phyloP scores from a whole-genome alignment of 2,888 invertebrate species.

The Lamellibrachia columna region DNA sequence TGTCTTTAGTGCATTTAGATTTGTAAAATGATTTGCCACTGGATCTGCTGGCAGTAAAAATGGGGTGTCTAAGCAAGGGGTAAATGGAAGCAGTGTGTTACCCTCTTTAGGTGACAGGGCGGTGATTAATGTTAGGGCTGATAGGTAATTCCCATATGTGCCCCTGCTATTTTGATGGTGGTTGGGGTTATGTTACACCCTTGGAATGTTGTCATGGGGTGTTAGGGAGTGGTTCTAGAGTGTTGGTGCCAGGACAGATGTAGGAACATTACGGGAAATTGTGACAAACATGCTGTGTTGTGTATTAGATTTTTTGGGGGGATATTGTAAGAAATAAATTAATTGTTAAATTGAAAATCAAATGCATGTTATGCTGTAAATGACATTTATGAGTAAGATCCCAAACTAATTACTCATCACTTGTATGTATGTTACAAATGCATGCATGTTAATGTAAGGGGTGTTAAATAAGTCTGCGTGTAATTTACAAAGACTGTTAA shows the following conservation, averaged over 20 bases:
- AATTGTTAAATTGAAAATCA: no score
- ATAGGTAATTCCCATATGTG: background rate
- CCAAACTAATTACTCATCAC: background rate
- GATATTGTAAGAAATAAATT: no score
- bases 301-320: background rate
- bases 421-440: background rate
- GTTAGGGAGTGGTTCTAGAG: background rate
- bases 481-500: background rate
- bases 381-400: background rate
- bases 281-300: background rate
- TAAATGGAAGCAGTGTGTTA: constrained; percentile 12
- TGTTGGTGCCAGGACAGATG: background rate
- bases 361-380: background rate
- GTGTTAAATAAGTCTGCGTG: background rate
- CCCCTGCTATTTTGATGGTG: constrained; percentile 7
- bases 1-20: background rate
- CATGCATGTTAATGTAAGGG: no score
- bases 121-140: constrained; percentile 16
- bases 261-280: background rate
- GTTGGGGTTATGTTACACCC: background rate
- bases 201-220: constrained; percentile 4
- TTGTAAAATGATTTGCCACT: background rate
- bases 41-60: background rate
- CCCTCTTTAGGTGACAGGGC: background rate
- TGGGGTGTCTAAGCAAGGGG: background rate